Evolutionary conservation across 2,113 vertebrate species (phyloP).

Genomic region (Rhynchopsitta pachyrhyncha): DNA sequence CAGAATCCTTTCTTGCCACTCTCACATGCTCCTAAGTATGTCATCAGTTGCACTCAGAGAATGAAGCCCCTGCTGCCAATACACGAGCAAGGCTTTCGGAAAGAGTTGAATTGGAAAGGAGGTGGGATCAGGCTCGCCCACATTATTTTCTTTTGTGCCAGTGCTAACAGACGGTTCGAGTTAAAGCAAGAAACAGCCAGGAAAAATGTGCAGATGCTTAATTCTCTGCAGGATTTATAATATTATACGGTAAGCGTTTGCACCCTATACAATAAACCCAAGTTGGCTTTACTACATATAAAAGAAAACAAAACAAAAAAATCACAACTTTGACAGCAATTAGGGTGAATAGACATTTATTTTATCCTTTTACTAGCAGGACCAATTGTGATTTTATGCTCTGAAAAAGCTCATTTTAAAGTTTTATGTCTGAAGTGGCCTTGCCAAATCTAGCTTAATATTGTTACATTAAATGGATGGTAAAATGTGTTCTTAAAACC

Average conservation of each 20-base stretch:
- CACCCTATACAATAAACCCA: constrained; percentile 69
- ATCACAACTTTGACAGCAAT: constrained; percentile 66
- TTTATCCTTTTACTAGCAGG: constrained; percentile 73
- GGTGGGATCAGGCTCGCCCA: constrained; percentile 68
- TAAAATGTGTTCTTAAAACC: constrained; percentile 51
- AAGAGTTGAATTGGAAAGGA: constrained; percentile 59
- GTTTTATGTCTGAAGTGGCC: constrained; percentile 59
- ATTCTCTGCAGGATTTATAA: constrained; percentile 75
- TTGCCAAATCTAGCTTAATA: constrained; percentile 66
- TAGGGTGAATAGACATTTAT: constrained; percentile 71
- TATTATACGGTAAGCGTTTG: constrained; percentile 71
- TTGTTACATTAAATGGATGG: constrained; percentile 60
- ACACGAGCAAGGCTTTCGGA: constrained; percentile 29
- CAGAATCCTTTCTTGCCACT: background rate
- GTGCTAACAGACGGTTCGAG: constrained; percentile 67
- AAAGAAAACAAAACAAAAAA: constrained; percentile 70
- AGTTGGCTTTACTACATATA: constrained; percentile 68
- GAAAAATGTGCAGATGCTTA: constrained; percentile 66
- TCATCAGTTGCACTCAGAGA: background rate
- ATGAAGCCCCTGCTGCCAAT: background rate
- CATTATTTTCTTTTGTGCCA: constrained; percentile 49
- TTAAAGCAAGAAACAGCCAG: constrained; percentile 65
- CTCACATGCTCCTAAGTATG: constrained; percentile 6
- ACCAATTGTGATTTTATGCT: constrained; percentile 73
- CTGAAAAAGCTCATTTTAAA: constrained; percentile 68